Conservation (phyloP, 2,797 vertebrate species). For the Pseudomugil tenellus region DNA sequence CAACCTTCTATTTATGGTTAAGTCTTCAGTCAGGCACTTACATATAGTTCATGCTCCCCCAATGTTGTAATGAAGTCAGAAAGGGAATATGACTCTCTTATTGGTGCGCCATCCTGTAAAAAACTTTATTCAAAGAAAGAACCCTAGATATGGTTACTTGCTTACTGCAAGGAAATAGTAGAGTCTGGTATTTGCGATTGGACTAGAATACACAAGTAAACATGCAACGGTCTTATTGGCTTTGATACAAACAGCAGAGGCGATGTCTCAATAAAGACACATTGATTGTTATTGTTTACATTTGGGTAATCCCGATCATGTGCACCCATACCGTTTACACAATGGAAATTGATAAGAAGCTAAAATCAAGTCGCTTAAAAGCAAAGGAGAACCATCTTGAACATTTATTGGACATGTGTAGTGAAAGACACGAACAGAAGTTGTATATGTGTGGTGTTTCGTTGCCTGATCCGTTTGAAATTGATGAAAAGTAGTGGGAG, state of each 20-base stretch:
- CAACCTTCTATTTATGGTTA: slow-evolving; percentile 42
- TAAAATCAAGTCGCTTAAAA: too few relatives aligned
- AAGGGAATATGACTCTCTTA: slow-evolving; percentile 18
- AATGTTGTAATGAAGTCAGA: slow-evolving; percentile 67
- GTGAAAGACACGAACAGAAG: too few relatives aligned
- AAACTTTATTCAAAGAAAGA: slow-evolving; percentile 49
- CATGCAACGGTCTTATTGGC: not conserved
- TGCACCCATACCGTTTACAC: too few relatives aligned
- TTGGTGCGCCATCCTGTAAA: slow-evolving; percentile 36
- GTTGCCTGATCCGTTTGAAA: too few relatives aligned
- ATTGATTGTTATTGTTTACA: too few relatives aligned
- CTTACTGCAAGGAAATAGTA: slow-evolving; percentile 24
- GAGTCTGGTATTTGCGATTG: not conserved
- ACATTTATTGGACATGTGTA: too few relatives aligned
- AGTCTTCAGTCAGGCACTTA: slow-evolving; percentile 58
- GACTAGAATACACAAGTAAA: too few relatives aligned
- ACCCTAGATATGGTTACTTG: slow-evolving; percentile 19
- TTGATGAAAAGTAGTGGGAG: too few relatives aligned
- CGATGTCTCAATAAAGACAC: not conserved
- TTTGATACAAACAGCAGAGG: not conserved
- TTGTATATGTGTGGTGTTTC: too few relatives aligned
- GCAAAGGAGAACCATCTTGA: too few relatives aligned
- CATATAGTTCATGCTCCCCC: slow-evolving; percentile 29
- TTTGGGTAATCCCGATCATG: too few relatives aligned
- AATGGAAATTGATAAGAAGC: too few relatives aligned